Evolutionary conservation across 2,888 invertebrate species (phyloP).

Genomic region (Minunthozetes semirufus): DNA sequence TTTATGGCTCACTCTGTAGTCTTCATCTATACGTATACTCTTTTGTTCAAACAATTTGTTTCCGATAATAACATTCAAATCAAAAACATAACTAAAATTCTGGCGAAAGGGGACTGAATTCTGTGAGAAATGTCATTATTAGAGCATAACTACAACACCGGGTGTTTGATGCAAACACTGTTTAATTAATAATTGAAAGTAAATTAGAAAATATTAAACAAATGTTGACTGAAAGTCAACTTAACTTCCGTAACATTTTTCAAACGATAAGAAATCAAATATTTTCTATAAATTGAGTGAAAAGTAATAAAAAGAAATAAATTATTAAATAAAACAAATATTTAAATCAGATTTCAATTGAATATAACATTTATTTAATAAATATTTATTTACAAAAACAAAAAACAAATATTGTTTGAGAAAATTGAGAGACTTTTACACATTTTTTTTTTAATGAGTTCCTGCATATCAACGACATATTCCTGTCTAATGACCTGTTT

Average conservation of each 20-base stretch:
- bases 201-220: background rate
- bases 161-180: no score
- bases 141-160: background rate
- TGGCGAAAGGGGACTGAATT: background rate
- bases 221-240: background rate
- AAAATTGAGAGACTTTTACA: background rate
- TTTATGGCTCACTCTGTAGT: conserved; percentile 29
- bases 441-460: background rate
- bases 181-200: background rate
- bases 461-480: background rate
- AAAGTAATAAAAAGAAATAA: no score
- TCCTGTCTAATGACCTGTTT: background rate
- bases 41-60: conserved; percentile 17
- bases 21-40: conserved; percentile 31
- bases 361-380: no score
- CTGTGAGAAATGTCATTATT: background rate
- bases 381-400: no score
- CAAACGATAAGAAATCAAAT: background rate
- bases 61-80: conserved; percentile 12
- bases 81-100: conserved; percentile 4
- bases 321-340: no score
- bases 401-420: no score
- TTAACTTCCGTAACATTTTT: background rate
- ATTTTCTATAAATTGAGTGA: no score
- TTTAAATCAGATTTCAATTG: no score